phyloP scores from a whole-genome alignment of 2,888 invertebrate species.

The Ophraella communa region DNA sequence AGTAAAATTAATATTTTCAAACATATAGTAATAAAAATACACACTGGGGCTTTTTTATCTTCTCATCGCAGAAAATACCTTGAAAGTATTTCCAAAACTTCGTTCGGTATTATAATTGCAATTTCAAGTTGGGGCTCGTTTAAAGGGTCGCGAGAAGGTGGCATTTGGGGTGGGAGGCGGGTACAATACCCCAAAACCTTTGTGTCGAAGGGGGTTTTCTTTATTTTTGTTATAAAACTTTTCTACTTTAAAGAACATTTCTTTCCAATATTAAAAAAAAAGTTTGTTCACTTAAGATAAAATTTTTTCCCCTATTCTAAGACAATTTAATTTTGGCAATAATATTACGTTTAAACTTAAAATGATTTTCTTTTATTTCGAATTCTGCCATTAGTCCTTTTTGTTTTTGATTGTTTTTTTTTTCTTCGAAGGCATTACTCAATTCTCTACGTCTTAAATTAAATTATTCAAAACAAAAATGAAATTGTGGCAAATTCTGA shows the following conservation, averaged over 20 bases:
- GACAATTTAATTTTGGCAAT: constrained; percentile 45
- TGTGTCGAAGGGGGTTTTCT: constrained; percentile 47
- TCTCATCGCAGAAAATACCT: constrained; percentile 40
- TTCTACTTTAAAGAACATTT: constrained; percentile 54
- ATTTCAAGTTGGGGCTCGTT: constrained; percentile 48
- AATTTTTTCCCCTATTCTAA: constrained; percentile 13
- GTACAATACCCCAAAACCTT: constrained; percentile 42
- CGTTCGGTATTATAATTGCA: constrained; percentile 51
- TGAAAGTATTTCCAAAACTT: constrained; percentile 47
- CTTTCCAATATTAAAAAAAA: constrained; percentile 53
- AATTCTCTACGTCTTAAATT: constrained; percentile 33
- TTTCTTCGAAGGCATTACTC: constrained; percentile 33
- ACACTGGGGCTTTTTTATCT: constrained; percentile 40
- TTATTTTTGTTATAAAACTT: constrained; percentile 54
- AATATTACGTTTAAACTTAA: constrained; percentile 27
- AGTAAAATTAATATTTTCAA: constrained; percentile 41
- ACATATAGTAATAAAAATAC: constrained; percentile 47
- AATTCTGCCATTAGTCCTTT: constrained; percentile 36
- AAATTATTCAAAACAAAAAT: constrained; percentile 37
- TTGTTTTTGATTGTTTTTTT: no score
- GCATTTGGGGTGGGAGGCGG: constrained; percentile 23
- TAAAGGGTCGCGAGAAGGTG: constrained; percentile 36
- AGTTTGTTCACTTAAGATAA: constrained; percentile 46
- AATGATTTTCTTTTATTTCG: constrained; percentile 36
- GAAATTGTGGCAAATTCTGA: constrained; percentile 32